Evolutionary conservation across 1,140 invertebrate species (phyloP).

Genomic region (Pachypeltis micranthus): DNA sequence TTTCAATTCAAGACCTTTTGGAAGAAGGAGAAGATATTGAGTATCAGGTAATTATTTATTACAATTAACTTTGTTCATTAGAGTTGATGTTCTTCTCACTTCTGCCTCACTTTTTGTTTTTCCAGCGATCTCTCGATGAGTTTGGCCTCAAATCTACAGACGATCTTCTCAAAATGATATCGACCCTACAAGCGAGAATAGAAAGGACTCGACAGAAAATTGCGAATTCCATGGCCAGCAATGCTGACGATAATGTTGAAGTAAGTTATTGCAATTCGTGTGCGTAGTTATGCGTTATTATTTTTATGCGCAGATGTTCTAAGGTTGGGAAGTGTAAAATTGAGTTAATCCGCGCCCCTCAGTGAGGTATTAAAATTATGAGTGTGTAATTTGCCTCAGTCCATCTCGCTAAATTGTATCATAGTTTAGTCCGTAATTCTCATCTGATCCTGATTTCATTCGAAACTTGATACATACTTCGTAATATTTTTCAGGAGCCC

Average conservation of each 20-base stretch:
- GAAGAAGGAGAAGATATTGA: slow-evolving; percentile 67
- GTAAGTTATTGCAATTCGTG: slow-evolving; percentile 30
- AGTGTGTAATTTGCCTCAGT: no score
- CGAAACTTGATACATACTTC: slow-evolving; percentile 15
- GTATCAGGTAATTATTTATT: slow-evolving; percentile 50
- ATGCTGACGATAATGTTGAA: slow-evolving; percentile 49
- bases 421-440: no score
- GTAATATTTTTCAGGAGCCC: slow-evolving; percentile 33
- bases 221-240: slow-evolving; percentile 43
- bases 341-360: no score
- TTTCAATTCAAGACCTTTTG: slow-evolving; percentile 64
- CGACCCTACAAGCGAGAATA: slow-evolving; percentile 58
- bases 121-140: slow-evolving; percentile 43
- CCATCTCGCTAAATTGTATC: no score
- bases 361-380: no score
- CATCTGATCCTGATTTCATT: no score
- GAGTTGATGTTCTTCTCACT: no score
- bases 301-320: no score
- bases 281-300: background rate
- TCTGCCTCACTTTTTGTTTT: no score
- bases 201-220: slow-evolving; percentile 71
- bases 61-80: background rate
- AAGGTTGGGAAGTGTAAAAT: no score
- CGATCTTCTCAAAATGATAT: slow-evolving; percentile 61
- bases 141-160: slow-evolving; percentile 44